Conservation (phyloP, 2,113 vertebrate genomes). For the Cercopithecus mona region DNA sequence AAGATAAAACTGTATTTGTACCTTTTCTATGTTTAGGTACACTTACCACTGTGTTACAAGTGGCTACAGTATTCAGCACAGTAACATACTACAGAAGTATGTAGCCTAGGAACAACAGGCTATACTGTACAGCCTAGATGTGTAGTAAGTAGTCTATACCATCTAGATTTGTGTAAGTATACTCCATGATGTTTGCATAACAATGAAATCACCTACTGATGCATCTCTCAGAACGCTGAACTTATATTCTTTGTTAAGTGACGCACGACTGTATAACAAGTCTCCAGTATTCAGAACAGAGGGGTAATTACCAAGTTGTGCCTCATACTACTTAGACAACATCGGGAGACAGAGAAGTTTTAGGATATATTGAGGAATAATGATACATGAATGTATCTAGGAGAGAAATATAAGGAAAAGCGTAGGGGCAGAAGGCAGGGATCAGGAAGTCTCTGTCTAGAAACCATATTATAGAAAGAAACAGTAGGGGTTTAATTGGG, state of each 20-base stretch:
- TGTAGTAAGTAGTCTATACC: neutral
- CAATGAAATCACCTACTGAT: neutral
- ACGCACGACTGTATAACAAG: neutral
- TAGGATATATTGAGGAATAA: neutral
- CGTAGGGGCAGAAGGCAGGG: neutral
- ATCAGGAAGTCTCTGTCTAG: neutral
- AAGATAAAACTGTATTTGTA: neutral
- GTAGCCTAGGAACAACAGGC: neutral
- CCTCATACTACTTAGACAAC: neutral
- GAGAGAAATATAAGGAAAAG: neutral
- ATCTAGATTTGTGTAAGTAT: neutral
- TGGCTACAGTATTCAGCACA: neutral
- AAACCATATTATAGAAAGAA: neutral
- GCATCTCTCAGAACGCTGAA: neutral
- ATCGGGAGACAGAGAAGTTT: neutral
- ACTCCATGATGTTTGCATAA: neutral
- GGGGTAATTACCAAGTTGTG: neutral
- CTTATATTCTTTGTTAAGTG: neutral
- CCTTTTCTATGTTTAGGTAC: neutral
- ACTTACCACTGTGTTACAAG: neutral
- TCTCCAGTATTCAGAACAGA: neutral
- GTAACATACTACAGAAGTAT: neutral
- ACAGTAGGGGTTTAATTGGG: neutral
- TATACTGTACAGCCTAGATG: no score
- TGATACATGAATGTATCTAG: neutral